Evolutionary conservation across 2,888 invertebrate species (phyloP).

Genomic region (Galerucella pusilla): DNA sequence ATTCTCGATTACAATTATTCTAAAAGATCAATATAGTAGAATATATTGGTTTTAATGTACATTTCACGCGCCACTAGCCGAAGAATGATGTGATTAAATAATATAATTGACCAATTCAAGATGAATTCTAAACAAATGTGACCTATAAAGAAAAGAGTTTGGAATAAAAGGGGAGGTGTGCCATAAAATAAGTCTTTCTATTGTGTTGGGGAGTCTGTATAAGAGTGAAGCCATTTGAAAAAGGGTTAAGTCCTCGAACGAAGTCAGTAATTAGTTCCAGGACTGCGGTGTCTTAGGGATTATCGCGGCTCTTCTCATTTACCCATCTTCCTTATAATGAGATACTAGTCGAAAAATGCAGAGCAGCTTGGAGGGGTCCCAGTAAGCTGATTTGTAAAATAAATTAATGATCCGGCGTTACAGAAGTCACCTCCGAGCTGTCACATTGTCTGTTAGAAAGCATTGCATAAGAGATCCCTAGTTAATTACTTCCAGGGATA

Average conservation of each 20-base stretch:
- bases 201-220: conserved; percentile 41
- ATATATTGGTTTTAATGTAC: background rate
- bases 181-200: conserved; percentile 47
- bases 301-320: conserved; percentile 61
- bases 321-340: conserved; percentile 61
- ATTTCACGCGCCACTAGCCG: background rate
- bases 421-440: conserved; percentile 64
- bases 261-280: conserved; percentile 60
- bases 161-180: conserved; percentile 39
- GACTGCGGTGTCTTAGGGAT: conserved; percentile 60
- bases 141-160: conserved; percentile 48
- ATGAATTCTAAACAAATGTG: conserved; percentile 47
- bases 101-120: conserved; percentile 24
- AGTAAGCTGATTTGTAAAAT: conserved; percentile 66
- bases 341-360: conserved; percentile 61
- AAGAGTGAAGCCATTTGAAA: conserved; percentile 50
- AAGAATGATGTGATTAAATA: background rate
- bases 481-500: conserved; percentile 64
- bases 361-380: conserved; percentile 60
- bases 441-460: conserved; percentile 64
- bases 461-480: conserved; percentile 59
- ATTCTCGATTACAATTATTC: background rate
- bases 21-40: background rate
- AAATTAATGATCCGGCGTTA: conserved; percentile 65
- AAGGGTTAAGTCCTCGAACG: conserved; percentile 56